Evolutionary conservation across 2,797 vertebrate genomes (phyloP).

Genomic region (Buceros bicornis): DNA sequence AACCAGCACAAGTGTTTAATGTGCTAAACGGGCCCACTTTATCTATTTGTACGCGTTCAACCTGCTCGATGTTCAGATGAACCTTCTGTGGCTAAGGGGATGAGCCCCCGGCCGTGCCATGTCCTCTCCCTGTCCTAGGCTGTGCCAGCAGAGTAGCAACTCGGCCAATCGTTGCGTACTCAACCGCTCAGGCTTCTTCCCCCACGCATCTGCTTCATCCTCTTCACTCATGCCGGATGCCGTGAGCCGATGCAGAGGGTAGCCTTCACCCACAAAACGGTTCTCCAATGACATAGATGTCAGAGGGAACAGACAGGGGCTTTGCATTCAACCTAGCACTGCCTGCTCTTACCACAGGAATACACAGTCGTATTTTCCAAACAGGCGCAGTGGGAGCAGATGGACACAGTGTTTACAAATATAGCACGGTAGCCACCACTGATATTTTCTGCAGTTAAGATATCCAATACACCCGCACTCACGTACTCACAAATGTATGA

Average conservation of each 20-base stretch:
- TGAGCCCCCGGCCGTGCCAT: not conserved
- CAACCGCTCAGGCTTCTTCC: rapidly evolving
- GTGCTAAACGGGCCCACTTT: rapidly evolving
- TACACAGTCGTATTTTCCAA: not conserved
- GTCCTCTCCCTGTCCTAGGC: not conserved
- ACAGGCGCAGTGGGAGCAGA: not conserved
- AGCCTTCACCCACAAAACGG: not conserved
- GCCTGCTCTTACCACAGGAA: not conserved
- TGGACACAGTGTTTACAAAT: not conserved
- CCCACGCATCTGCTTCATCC: not conserved
- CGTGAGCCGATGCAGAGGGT: not conserved
- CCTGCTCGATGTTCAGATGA: not conserved
- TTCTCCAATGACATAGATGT: not conserved
- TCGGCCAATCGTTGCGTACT: rapidly evolving
- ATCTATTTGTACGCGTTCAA: not conserved
- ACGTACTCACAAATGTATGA: rapidly evolving
- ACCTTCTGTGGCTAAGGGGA: not conserved
- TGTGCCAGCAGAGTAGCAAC: not conserved
- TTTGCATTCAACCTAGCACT: not conserved
- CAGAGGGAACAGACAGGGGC: not conserved
- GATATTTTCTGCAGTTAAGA: not conserved
- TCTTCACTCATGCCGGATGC: not conserved
- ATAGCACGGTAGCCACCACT: not conserved
- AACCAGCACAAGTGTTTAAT: rapidly evolving
- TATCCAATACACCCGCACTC: not conserved